A percentile compares a stretch with the other conserved stretches of the same genome.
Evolutionary conservation across 2,888 invertebrate genomes (phyloP).

Genomic region (Cheilosia scutellata): DNA sequence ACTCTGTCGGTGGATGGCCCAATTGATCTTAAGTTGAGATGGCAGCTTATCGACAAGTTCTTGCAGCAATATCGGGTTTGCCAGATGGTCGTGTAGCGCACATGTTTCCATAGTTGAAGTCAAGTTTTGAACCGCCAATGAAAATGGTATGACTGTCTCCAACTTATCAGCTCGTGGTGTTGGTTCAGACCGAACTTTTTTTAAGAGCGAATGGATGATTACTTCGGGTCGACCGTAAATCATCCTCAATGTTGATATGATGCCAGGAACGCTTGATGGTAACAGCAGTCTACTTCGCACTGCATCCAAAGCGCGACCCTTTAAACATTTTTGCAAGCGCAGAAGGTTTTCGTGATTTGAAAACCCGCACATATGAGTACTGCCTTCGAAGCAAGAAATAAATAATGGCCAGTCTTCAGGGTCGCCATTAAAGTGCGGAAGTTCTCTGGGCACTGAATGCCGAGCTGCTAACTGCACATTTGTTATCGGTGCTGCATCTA

Average conservation of each 20-base stretch:
- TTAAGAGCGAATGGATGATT: slow-evolving; percentile 4
- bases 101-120: slow-evolving; percentile 21
- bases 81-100: slow-evolving; percentile 7
- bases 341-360: slow-evolving; percentile 31
- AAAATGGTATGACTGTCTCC: slow-evolving; percentile 16
- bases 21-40: slow-evolving; percentile 12
- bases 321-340: slow-evolving; percentile 17
- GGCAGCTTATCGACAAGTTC: slow-evolving; percentile 41
- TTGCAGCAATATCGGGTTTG: slow-evolving; percentile 21
- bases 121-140: slow-evolving; percentile 19
- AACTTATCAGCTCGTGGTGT: slow-evolving; percentile 22
- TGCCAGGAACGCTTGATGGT: slow-evolving; percentile 18
- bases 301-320: slow-evolving; percentile 35
- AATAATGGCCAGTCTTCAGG: slow-evolving; percentile 6
- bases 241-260: slow-evolving; percentile 18
- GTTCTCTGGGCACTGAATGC: slow-evolving; percentile 7
- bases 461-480: background rate
- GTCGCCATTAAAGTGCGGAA: background rate
- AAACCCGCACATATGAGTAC: background rate
- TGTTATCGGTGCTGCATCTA: background rate
- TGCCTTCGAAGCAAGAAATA: background rate
- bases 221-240: slow-evolving; percentile 23
- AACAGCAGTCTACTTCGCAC: slow-evolving; percentile 28
- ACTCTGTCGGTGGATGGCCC: slow-evolving; percentile 19
- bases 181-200: slow-evolving; percentile 5